Base-by-base conservation (phyloP, 2,797 vertebrate species). In the Coregonus ussuriensis region DNA sequence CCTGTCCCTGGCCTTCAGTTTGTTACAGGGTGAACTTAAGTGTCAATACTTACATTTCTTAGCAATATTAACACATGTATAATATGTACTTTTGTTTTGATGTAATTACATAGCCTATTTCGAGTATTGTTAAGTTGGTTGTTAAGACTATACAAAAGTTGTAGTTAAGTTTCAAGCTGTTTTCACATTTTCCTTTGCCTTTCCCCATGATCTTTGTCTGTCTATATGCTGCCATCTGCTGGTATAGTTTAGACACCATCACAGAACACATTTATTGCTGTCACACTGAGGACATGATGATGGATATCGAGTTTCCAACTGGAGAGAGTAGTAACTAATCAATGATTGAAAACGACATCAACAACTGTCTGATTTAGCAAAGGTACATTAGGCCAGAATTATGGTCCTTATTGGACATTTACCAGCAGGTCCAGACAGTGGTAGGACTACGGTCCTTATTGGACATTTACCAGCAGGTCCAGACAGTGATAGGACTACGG, bases 181-280 rank as follows among this genome's bases (percentile, higher is more conserved):
- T 71, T 29, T 71, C n/a, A n/a, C n/a, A n/a, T 9, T 53, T 52
- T 54, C 15, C 52, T 25, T 25, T 33, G 51, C 15, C 31, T 53
- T 3, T 53, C 1, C 51, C 2, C 15, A 53, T 72, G 9, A 4
- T 53, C 16, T 67, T 41, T 72, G 53, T 15, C 29, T 84, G 82
- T 86, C 74, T 73, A 83, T 78, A 83, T 91, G 90, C 90, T 94
- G 90, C 91, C 89, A 88, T 82, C 93, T n/a, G 84, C 85, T 87
- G 93, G 83, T 47, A 16, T 3, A 69, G 6, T 6, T n/a, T 16
- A 59, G 16, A 59, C 15, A 59, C 1, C 1, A 59, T 5, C 18
- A 59, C 53, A 16, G 1, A n/a, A 59, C 16, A n/a, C 14, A 16
- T 21, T 4, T 16, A 54, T 47, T 47, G 2, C 41, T 47, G 41